A percentile compares a stretch with the other conserved stretches of the same genome.
Evolutionary conservation across 2,888 invertebrate species (phyloP).

Genomic region (Cantharis rustica): DNA sequence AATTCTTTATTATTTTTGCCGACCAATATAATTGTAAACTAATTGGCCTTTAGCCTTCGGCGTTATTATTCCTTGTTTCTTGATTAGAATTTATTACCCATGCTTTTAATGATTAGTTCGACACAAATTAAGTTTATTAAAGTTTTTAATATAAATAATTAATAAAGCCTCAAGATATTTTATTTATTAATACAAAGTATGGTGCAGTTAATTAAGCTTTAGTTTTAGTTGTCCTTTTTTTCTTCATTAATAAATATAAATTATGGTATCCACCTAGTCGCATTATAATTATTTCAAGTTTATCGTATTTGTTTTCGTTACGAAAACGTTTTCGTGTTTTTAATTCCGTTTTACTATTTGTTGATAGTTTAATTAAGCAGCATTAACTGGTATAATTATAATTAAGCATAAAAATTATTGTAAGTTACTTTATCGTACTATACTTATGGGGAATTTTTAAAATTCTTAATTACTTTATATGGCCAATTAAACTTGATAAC

Average conservation of each 20-base stretch:
- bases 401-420: neutral
- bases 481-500: constrained; percentile 34
- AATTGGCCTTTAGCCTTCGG: constrained; percentile 45
- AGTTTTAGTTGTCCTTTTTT: neutral
- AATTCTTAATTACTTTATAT: constrained; percentile 31
- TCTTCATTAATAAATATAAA: neutral
- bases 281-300: neutral
- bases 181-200: neutral
- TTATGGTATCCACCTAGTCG: neutral
- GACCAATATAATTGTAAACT: constrained; percentile 42
- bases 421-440: neutral
- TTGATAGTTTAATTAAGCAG: neutral
- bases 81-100: constrained; percentile 48
- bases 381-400: neutral
- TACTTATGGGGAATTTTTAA: constrained; percentile 7
- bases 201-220: neutral
- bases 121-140: constrained; percentile 5
- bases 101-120: constrained; percentile 31
- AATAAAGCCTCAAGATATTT: neutral
- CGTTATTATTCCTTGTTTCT: constrained; percentile 39
- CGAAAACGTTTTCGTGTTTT: neutral
- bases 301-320: neutral
- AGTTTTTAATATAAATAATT: constrained; percentile 1
- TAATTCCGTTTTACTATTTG: neutral
- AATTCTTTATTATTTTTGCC: constrained; percentile 36